Evolutionary conservation across 2,888 invertebrate species (phyloP).

Genomic region (Podotricha telesiphe): DNA sequence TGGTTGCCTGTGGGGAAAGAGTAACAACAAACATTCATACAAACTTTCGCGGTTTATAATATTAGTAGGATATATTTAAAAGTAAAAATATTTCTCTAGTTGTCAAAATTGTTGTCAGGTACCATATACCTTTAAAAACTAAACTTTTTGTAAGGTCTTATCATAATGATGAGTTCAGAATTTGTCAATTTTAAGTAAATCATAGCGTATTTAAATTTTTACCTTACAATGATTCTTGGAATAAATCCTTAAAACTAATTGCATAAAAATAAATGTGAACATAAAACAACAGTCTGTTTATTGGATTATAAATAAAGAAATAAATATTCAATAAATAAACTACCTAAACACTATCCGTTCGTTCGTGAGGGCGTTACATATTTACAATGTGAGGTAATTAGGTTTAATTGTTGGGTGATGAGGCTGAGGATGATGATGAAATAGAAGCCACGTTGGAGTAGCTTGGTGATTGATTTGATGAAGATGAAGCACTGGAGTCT

Average conservation of each 20-base stretch:
- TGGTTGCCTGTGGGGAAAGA: too few species aligned
- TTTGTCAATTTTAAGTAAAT: too few species aligned
- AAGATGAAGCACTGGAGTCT: constrained; percentile 82
- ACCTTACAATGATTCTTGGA: too few species aligned
- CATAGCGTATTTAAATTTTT: too few species aligned
- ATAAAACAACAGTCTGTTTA: constrained; percentile 70
- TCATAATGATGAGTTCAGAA: too few species aligned
- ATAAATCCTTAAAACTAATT: neutral
- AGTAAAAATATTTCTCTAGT: too few species aligned
- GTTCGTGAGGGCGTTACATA: constrained; percentile 62
- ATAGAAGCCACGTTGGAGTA: constrained; percentile 78
- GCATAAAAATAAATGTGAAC: constrained; percentile 34
- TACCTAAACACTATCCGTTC: constrained; percentile 71
- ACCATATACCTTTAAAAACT: too few species aligned
- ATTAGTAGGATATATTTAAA: too few species aligned
- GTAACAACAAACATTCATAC: too few species aligned
- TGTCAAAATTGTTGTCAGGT: too few species aligned
- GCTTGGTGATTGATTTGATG: constrained; percentile 81
- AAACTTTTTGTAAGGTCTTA: too few species aligned
- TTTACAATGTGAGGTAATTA: constrained; percentile 58
- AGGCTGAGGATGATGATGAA: constrained; percentile 64
- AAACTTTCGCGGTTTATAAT: too few species aligned
- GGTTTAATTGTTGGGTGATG: constrained; percentile 62
- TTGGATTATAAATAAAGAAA: constrained; percentile 75
- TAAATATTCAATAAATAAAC: constrained; percentile 80